phyloP scores from a whole-genome alignment of 2,888 invertebrate species.

The Hybos culiciformis region DNA sequence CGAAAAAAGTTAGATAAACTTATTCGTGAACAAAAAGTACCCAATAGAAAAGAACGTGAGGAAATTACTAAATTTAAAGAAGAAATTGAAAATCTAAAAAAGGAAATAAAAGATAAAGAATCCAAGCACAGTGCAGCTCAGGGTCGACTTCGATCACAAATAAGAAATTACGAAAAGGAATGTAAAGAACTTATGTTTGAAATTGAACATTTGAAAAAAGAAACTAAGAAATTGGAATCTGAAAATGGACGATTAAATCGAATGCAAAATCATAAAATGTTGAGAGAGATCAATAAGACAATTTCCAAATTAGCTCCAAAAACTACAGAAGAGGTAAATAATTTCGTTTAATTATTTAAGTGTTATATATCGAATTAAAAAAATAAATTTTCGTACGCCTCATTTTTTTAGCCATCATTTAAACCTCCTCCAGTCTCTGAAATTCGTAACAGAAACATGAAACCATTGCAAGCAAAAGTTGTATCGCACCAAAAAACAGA shows the following conservation, averaged over 20 bases:
- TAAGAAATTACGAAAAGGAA: conserved; percentile 58
- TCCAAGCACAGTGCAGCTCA: conserved; percentile 55
- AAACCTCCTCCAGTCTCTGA: neutral
- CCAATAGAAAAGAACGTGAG: conserved; percentile 53
- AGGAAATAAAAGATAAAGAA: conserved; percentile 58
- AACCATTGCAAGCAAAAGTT: conserved; percentile 9
- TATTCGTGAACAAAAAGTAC: conserved; percentile 53
- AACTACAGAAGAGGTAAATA: conserved; percentile 20
- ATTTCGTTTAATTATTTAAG: too few relatives aligned
- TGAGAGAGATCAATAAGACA: conserved; percentile 60
- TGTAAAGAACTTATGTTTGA: conserved; percentile 49
- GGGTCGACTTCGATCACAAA: conserved; percentile 58
- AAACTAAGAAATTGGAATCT: conserved; percentile 48
- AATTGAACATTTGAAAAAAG: conserved; percentile 51
- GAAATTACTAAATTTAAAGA: conserved; percentile 51
- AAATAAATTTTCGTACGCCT: too few relatives aligned
- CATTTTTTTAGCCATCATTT: too few relatives aligned
- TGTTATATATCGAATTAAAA: too few relatives aligned
- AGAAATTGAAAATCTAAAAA: conserved; percentile 49
- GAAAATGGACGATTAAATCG: conserved; percentile 43
- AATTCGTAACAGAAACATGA: conserved; percentile 16
- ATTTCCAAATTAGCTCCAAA: conserved; percentile 37
- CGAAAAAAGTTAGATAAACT: conserved; percentile 51
- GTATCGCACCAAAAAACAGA: conserved; percentile 6
- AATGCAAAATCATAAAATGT: conserved; percentile 55